Percentiles rank a stretch among this genome's conserved stretches.
These are phyloP conservation scores for Spheniscus mendiculus DNA, from an alignment of 2,113 vertebrate species.

Conservation along the genomic window DNA sequence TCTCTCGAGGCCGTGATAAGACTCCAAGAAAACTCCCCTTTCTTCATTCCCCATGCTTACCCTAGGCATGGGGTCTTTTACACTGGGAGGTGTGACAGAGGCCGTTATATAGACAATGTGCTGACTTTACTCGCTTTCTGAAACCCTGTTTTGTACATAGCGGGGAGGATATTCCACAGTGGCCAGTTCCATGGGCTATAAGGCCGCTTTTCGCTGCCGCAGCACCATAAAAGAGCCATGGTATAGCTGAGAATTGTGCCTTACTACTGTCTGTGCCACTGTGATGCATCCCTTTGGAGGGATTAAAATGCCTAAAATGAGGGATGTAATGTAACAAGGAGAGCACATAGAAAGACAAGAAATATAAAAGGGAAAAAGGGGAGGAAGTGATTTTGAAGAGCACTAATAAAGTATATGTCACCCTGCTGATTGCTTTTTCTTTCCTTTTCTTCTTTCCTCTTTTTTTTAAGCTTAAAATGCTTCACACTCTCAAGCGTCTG, in stretches of 20 bases:
- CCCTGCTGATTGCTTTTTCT: constrained; percentile 44
- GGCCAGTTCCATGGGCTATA: constrained; percentile 44
- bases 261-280: constrained; percentile 27
- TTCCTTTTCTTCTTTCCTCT: neutral
- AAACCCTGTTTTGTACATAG: neutral
- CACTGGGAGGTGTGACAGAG: neutral
- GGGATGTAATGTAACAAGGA: constrained; percentile 6
- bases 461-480: neutral
- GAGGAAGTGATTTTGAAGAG: constrained; percentile 51
- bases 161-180: neutral
- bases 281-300: constrained; percentile 55
- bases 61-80: neutral
- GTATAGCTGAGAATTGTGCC: constrained; percentile 16
- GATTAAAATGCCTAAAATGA: constrained; percentile 61
- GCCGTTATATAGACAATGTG: neutral
- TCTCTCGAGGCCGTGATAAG: neutral
- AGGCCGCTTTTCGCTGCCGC: neutral
- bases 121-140: neutral
- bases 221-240: constrained; percentile 43
- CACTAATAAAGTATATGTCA: constrained; percentile 53
- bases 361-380: constrained; percentile 41
- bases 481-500: neutral
- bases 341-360: constrained; percentile 18
- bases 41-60: neutral
- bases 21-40: neutral